Base-by-base conservation (phyloP, 2,113 vertebrate genomes). In the Takifugu flavidus region DNA sequence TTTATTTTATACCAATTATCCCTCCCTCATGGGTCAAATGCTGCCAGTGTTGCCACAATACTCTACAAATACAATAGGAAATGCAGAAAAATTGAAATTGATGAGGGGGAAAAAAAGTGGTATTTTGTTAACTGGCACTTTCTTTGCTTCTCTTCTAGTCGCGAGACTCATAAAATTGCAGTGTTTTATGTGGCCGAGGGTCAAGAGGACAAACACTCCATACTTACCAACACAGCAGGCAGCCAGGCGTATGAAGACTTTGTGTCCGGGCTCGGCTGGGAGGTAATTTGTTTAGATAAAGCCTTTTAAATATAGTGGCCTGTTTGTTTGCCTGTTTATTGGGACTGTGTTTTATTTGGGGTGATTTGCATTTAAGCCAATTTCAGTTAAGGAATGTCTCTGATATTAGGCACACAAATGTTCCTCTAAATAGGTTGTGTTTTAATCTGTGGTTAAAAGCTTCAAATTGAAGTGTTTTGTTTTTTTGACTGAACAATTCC, bases 161-260 rank as follows among this genome's bases (percentile, higher is more conserved):
- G 97, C 42, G 97, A 99, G 81, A 99, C 97, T 4, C 97, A 99
- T 88, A 99, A 99, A 88, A 99, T 99, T 25, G 97, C 97, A 7
- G 97, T 99, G 64, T 99, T 99, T 90, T 99, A 98, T 62, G 95
- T 99, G 69, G 97, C 97, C 43, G 97, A 98, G 79, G 96, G 97
- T 28, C 97, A 99, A 86, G 97, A 99, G 87, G 96, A 99, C 88
- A 99, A 99, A 80, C 95, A 98, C 91, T 99, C 97, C 75, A 99
- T 99, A 78, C 92, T 99, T 54, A 96, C 96, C 12, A 99, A 98
- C 82, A 96, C 93, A 62, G 89, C 93, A 0, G 97, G 96, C 86
- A 99, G 97, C 87, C 94, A 98, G 84, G 94, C 94, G 20, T 99
- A 98, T 74, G 97, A 99, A 67, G 95, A 98, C 91, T 98, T 99